Conservation (phyloP, 2,888 invertebrate genomes). For the Cyaniris semiargus region DNA sequence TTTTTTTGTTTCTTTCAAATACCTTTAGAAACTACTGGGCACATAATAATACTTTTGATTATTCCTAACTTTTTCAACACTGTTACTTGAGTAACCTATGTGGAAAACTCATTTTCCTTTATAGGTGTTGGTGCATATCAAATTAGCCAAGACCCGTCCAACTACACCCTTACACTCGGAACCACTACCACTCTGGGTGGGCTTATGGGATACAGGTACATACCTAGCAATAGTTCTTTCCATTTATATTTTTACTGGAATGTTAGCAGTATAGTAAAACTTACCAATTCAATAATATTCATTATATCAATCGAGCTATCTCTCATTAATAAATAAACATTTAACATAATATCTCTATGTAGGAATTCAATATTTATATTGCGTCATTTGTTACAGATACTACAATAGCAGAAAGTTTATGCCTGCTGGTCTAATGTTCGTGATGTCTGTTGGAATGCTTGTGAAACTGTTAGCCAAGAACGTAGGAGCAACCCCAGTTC, state of each 20-base stretch:
- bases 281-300: no score
- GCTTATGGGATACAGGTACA: constrained; percentile 91
- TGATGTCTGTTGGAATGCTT: constrained; percentile 83
- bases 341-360: no score
- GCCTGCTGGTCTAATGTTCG: constrained; percentile 94
- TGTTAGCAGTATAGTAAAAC: no score
- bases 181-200: constrained; percentile 90
- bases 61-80: no score
- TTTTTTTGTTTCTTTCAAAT: no score
- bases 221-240: neutral
- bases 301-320: no score
- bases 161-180: constrained; percentile 87
- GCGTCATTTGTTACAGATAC: constrained; percentile 68
- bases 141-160: constrained; percentile 87
- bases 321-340: no score
- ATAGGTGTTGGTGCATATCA: constrained; percentile 88
- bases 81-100: no score
- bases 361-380: neutral
- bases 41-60: no score
- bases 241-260: neutral
- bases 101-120: constrained; percentile 32
- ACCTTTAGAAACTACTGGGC: no score
- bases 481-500: constrained; percentile 54
- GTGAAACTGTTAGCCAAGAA: constrained; percentile 76
- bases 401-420: constrained; percentile 94